Percentiles rank a stretch among this genome's conserved stretches.
phyloP scores from a whole-genome alignment of 2,113 vertebrate genomes.

The Anguilla rostrata region DNA sequence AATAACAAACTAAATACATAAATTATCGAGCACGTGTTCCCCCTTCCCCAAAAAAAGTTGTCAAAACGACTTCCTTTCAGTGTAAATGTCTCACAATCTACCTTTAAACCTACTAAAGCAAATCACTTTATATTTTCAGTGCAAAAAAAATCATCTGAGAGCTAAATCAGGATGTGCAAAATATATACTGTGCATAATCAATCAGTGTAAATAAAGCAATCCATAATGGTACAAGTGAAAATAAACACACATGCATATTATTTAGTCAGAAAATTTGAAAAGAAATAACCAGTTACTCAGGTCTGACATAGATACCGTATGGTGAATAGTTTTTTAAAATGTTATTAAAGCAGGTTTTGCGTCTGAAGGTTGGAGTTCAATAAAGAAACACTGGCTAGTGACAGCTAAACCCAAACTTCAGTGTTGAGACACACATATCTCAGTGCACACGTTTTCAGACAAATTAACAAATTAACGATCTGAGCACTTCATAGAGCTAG shows the following conservation, averaged over 20 bases:
- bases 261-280: neutral
- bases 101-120: neutral
- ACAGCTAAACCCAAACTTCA: slow-evolving; percentile 6
- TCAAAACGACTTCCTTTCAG: neutral
- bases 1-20: slow-evolving; percentile 8
- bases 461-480: neutral
- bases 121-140: neutral
- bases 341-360: neutral
- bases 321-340: neutral
- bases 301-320: neutral
- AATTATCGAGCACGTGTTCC: neutral
- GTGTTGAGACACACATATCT: neutral
- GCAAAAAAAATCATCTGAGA: neutral
- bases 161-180: slow-evolving; percentile 13
- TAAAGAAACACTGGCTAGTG: neutral
- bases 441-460: neutral
- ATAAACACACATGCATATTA: slow-evolving; percentile 31
- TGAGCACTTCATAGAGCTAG: neutral
- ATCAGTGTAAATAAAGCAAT: neutral
- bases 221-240: neutral
- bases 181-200: slow-evolving; percentile 16
- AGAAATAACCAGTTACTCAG: neutral
- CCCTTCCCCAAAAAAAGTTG: neutral
- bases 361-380: neutral
- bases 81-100: no score